phyloP scores from a whole-genome alignment of 2,113 vertebrate species.

The Python bivittatus region DNA sequence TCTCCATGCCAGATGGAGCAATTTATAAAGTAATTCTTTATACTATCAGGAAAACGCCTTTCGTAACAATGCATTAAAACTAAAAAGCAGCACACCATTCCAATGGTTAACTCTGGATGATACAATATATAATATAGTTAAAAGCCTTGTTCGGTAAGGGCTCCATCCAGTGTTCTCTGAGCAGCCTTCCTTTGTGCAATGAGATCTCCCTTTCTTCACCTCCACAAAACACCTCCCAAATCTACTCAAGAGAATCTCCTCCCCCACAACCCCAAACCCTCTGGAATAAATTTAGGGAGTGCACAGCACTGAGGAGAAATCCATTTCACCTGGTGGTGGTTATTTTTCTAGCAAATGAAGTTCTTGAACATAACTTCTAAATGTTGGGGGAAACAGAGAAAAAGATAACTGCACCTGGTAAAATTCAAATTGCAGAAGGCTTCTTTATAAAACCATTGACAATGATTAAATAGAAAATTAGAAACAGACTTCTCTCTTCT shows the following conservation, averaged over 20 bases:
- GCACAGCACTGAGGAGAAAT: not conserved
- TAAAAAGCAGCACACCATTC: slow-evolving; percentile 77
- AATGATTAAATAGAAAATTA: slow-evolving; percentile 48
- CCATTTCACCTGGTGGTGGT: not conserved
- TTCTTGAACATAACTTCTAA: slow-evolving; percentile 45
- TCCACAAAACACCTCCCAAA: not conserved
- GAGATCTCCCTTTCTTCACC: not conserved
- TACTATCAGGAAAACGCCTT: slow-evolving; percentile 61
- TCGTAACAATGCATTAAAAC: slow-evolving; percentile 62
- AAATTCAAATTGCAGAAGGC: slow-evolving; percentile 60
- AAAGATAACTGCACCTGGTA: slow-evolving; percentile 50
- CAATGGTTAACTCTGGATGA: slow-evolving; percentile 74
- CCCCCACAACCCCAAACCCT: not conserved
- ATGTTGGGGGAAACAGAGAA: slow-evolving; percentile 50
- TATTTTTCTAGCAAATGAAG: not conserved
- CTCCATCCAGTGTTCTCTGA: not conserved
- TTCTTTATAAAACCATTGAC: slow-evolving; percentile 63
- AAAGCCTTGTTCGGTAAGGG: slow-evolving; percentile 40
- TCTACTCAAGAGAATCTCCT: not conserved
- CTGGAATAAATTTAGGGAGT: not conserved
- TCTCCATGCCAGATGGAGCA: slow-evolving; percentile 58
- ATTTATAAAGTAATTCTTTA: slow-evolving; percentile 62
- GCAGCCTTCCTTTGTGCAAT: not conserved
- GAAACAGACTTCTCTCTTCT: slow-evolving; percentile 48
- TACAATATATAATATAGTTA: slow-evolving; percentile 68